phyloP scores from a whole-genome alignment of 1,140 invertebrate genomes.

The Gryllus bimaculatus region DNA sequence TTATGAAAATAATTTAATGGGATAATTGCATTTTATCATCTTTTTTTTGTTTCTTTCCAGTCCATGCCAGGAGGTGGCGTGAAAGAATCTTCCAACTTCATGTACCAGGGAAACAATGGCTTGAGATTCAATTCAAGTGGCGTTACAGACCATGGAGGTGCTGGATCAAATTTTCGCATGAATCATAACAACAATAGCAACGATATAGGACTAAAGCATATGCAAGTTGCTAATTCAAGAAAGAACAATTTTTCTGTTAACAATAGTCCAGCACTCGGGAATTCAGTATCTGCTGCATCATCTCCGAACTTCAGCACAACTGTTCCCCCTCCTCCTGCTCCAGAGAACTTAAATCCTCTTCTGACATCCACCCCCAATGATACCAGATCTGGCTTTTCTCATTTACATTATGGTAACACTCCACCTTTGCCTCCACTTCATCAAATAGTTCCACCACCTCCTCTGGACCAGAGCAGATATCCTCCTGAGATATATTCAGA shows the following conservation, averaged over 20 bases:
- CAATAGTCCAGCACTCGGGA: not conserved
- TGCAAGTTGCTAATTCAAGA: conserved; percentile 5
- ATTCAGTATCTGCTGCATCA: not conserved
- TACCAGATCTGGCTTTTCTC: not conserved
- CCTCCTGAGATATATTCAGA: conserved; percentile 17
- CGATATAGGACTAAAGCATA: conserved; percentile 10
- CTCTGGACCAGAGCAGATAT: conserved; percentile 10
- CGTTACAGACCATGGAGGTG: not conserved
- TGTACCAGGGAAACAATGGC: not conserved
- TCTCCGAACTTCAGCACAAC: conserved; percentile 5
- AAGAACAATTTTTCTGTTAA: conserved; percentile 8
- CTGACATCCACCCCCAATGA: not conserved
- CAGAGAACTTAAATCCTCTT: not conserved
- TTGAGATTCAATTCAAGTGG: not conserved
- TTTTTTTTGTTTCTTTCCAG: not conserved
- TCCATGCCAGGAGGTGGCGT: not conserved
- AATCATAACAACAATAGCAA: conserved; percentile 11
- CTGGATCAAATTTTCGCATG: not conserved
- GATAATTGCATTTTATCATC: not conserved
- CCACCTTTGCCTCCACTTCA: conserved; percentile 15
- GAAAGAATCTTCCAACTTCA: conserved; percentile 9
- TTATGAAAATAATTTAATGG: no score
- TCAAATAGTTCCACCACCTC: conserved; percentile 15
- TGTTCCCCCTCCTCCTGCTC: conserved; percentile 6
- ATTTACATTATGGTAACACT: conserved; percentile 3